Percentiles rank a stretch among this genome's conserved stretches.
phyloP scores from a whole-genome alignment of 2,113 vertebrate genomes.

The Rhynchomys soricoides region DNA sequence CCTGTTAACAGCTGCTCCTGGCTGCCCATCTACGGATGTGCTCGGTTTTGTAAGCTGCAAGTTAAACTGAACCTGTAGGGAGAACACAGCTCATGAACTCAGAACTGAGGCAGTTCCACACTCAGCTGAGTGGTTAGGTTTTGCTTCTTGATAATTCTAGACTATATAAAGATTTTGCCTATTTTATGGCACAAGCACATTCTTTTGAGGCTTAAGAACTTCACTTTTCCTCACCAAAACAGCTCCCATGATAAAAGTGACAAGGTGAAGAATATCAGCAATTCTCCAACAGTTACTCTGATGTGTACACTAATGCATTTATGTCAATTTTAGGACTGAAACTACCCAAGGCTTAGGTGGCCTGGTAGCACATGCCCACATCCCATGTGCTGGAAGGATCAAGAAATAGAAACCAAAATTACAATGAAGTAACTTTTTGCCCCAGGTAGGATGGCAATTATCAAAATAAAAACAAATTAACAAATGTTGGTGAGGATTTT shows the following conservation, averaged over 20 bases:
- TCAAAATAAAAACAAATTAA: neutral
- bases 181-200: neutral
- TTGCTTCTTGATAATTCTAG: neutral
- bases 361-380: neutral
- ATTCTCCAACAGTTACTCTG: neutral
- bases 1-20: slow-evolving; percentile 55
- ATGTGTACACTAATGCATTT: neutral
- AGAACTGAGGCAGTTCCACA: neutral
- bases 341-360: neutral
- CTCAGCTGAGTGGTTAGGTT: neutral
- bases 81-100: neutral
- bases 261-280: neutral
- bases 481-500: neutral
- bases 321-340: neutral
- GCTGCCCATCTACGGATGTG: slow-evolving; percentile 64
- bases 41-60: slow-evolving; percentile 84
- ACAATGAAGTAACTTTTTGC: neutral
- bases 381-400: neutral
- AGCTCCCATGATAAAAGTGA: neutral
- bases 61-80: slow-evolving; percentile 89
- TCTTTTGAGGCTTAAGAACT: neutral
- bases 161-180: neutral
- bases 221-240: neutral
- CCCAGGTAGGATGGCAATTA: neutral
- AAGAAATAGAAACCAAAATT: neutral